These are phyloP conservation scores for Labroides dimidiatus DNA, from an alignment of 2,797 vertebrate genomes.

Conservation along the genomic window DNA sequence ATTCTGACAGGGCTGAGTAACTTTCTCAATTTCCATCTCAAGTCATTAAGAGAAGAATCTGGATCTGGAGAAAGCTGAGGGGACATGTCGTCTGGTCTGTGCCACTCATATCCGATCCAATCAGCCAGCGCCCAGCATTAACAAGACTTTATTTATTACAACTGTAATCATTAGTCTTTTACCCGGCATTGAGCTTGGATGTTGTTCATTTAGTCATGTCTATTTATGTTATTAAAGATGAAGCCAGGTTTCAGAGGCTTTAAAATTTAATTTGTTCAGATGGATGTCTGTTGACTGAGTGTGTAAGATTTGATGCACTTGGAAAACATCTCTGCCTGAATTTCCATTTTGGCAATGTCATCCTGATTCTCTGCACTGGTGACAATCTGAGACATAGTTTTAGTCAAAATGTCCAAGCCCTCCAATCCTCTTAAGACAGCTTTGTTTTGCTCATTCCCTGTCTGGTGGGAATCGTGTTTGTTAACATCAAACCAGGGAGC, in stretches of 20 bases:
- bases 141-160: background rate
- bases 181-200: background rate
- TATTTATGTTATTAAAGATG: background rate
- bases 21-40: no score
- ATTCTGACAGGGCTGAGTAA: no score
- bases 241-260: background rate
- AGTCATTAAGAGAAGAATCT: no score
- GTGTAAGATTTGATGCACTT: conserved; percentile 12
- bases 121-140: background rate
- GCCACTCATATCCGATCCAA: background rate
- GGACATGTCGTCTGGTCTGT: no score
- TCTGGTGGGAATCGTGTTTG: conserved; percentile 67
- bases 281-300: background rate
- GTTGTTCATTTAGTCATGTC: background rate
- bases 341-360: conserved; percentile 61
- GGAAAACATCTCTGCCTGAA: conserved; percentile 31
- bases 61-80: no score
- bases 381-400: conserved; percentile 60
- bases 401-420: conserved; percentile 50
- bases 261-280: background rate
- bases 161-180: background rate
- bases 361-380: conserved; percentile 56
- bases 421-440: conserved; percentile 72
- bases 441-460: conserved; percentile 73
- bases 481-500: conserved; percentile 40